Conservation (phyloP, 2,113 vertebrate species). For the Otus sunia region DNA sequence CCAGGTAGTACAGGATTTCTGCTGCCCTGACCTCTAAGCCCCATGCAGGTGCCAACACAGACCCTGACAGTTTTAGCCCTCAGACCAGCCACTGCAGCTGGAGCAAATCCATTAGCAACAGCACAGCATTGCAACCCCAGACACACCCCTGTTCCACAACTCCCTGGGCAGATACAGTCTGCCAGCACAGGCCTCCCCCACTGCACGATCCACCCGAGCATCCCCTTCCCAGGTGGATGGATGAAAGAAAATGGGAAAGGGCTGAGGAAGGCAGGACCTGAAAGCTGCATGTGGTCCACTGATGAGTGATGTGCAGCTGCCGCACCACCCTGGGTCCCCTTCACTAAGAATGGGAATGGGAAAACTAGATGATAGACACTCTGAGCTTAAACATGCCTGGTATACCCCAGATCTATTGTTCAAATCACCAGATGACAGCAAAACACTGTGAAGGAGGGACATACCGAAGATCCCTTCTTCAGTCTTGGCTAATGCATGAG, state of each 20-base stretch:
- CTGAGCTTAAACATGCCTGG: background rate
- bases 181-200: background rate
- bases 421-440: background rate
- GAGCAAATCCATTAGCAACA: background rate
- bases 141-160: background rate
- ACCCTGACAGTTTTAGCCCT: background rate
- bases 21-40: background rate
- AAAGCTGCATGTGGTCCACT: background rate
- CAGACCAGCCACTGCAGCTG: background rate
- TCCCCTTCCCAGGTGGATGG: background rate
- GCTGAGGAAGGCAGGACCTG: background rate
- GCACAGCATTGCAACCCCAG: background rate
- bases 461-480: background rate
- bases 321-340: background rate
- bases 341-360: background rate
- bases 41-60: accelerated
- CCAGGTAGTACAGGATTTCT: too few species aligned
- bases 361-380: background rate
- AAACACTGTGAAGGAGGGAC: background rate
- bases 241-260: background rate
- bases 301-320: background rate
- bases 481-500: background rate
- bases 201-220: background rate
- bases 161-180: background rate
- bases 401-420: background rate